A percentile compares a stretch with the other conserved stretches of the same genome.
phyloP scores from a whole-genome alignment of 2,113 vertebrate genomes.

The Xenopus borealis region DNA sequence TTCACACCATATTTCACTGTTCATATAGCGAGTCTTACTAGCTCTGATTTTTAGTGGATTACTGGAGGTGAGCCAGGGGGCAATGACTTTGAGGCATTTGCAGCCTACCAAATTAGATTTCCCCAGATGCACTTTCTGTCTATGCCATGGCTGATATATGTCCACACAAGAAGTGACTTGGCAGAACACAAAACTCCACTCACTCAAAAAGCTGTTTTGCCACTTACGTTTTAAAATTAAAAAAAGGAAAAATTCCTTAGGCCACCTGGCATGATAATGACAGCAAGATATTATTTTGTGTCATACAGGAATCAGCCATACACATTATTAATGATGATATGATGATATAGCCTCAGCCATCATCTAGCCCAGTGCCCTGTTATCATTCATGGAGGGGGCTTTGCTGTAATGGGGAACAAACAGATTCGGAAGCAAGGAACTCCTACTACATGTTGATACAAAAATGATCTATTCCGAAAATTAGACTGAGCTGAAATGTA shows the following conservation, averaged over 20 bases:
- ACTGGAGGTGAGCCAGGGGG: constrained; percentile 54
- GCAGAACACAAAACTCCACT: constrained; percentile 29
- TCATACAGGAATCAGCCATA: neutral
- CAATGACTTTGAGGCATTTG: constrained; percentile 47
- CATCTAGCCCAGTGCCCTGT: neutral
- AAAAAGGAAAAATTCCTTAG: neutral
- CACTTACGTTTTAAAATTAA: constrained; percentile 24
- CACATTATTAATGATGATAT: neutral
- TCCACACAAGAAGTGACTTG: constrained; percentile 23
- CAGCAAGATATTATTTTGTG: constrained; percentile 1
- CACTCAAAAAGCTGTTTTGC: rapidly evolving
- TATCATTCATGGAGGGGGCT: constrained; percentile 26
- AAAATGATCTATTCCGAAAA: constrained; percentile 23
- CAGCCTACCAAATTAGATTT: constrained; percentile 47
- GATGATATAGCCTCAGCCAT: constrained; percentile 7
- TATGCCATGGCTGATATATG: neutral
- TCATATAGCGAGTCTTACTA: constrained; percentile 47
- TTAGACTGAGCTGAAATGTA: constrained; percentile 20
- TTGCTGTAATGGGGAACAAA: constrained; percentile 12
- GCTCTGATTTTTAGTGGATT: constrained; percentile 48
- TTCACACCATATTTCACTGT: constrained; percentile 45
- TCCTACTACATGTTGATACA: constrained; percentile 14
- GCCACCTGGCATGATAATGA: constrained; percentile 13
- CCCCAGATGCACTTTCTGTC: constrained; percentile 22
- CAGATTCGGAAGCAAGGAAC: constrained; percentile 13